Evolutionary conservation across 1,140 invertebrate species (phyloP), one percentile per base, ranked within the genome.

Genomic region (Drosophila funebris): DNA sequence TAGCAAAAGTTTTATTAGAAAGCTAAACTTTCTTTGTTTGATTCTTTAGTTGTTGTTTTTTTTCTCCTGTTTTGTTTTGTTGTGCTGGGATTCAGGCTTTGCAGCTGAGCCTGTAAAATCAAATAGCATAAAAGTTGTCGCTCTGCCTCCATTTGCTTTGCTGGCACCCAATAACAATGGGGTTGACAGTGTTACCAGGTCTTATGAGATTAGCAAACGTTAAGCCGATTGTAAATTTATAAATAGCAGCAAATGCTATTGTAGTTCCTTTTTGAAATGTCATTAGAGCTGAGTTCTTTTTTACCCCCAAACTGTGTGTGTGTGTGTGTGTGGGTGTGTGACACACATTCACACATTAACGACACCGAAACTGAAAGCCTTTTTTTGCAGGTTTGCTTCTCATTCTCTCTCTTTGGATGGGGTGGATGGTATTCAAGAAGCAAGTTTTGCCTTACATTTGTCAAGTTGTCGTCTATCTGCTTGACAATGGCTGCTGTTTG

Each of bases 191-290:
- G 62, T 48, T 62, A 75, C 71, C 78, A 73, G 80, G 76, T 72
- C 78, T 88, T 88, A 83, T 36, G 54, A 68, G 83, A 88, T 87
- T 88, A 87, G 72, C 72, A 75, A 43, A 50, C 62, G 61, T 63
- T 71, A 75, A 85, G 66, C 73, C 64, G 77, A 88, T 79, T 88
- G 76, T 67, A 88, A 88, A 88, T 88, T 88, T 88, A 88, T 88
- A 88, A 88, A 88, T 83, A 78, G 75, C 82, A 75, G 75, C 74
- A 81, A 87, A 80, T 80, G 78, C 68, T 72, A 73, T 68, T 72
- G 69, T 72, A 58, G 53, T 58, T 58, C 22, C 64, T 69, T 70
- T 73, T 69, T 73, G 37, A 69, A 69, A 73, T 73, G 71, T 73
- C 71, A 69, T 73, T 73, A 73, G 70, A 73, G 39, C 39, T 53